A percentile compares a stretch with the other conserved stretches of the same genome.
Conservation (phyloP, 2,888 invertebrate species). For the Drosophila mulleri region DNA sequence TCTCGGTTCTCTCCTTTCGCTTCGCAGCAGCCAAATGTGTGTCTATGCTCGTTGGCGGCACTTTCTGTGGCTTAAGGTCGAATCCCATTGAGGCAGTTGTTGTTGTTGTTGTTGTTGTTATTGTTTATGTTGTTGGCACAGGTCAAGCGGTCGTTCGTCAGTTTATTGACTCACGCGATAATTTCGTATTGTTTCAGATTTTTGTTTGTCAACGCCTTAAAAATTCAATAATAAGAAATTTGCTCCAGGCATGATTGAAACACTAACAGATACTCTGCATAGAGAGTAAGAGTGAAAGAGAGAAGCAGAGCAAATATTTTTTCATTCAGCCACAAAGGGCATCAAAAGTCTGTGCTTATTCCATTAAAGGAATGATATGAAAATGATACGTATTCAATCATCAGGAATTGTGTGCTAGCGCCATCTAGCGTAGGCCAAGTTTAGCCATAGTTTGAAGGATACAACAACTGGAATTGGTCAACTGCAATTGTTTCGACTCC, state of each 20-base stretch:
- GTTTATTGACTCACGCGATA: constrained; percentile 72
- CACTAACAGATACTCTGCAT: not conserved
- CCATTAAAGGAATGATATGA: too few relatives aligned
- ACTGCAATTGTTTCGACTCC: too few relatives aligned
- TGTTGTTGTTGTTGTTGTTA: constrained; percentile 10
- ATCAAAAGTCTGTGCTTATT: too few relatives aligned
- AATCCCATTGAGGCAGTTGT: constrained; percentile 3
- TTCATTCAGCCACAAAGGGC: too few relatives aligned
- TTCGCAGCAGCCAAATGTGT: constrained; percentile 37
- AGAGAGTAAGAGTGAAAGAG: too few relatives aligned
- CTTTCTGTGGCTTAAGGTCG: constrained; percentile 33
- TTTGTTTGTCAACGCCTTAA: constrained; percentile 8
- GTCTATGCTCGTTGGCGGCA: constrained; percentile 44
- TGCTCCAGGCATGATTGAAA: not conserved
- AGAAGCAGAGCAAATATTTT: too few relatives aligned
- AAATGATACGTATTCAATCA: too few relatives aligned
- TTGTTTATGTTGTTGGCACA: constrained; percentile 29
- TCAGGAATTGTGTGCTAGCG: too few relatives aligned
- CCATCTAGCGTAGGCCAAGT: too few relatives aligned
- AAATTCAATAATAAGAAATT: not conserved
- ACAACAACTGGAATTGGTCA: too few relatives aligned
- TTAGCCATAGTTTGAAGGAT: too few relatives aligned
- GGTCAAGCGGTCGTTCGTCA: constrained; percentile 48
- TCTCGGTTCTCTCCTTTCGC: too few relatives aligned
- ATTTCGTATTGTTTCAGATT: constrained; percentile 37